Evolutionary conservation across 1,140 invertebrate species (phyloP).

Genomic region (Varroa destructor): DNA sequence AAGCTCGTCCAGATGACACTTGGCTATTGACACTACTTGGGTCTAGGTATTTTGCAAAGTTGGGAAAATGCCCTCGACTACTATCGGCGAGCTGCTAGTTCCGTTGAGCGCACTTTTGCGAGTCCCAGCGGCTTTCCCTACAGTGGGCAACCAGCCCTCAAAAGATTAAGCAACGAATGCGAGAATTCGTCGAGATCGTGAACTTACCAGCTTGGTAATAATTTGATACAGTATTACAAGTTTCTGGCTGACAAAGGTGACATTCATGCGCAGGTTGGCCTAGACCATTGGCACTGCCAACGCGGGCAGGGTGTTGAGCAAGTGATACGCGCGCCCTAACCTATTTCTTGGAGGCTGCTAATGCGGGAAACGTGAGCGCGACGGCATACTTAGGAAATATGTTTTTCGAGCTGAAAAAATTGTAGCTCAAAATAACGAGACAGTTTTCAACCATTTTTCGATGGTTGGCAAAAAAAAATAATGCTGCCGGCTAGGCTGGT

Average conservation of each 20-base stretch:
- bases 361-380: slow-evolving; percentile 83
- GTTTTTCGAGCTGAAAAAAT: slow-evolving; percentile 82
- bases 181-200: slow-evolving; percentile 52
- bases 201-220: slow-evolving; percentile 65
- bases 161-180: slow-evolving; percentile 53
- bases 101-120: background rate
- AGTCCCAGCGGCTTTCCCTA: slow-evolving; percentile 33
- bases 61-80: slow-evolving; percentile 72
- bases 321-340: slow-evolving; percentile 67
- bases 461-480: slow-evolving; percentile 80
- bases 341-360: slow-evolving; percentile 87
- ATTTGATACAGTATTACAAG: slow-evolving; percentile 94
- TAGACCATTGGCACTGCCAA: slow-evolving; percentile 93
- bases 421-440: slow-evolving; percentile 78
- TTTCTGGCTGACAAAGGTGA: slow-evolving; percentile 89
- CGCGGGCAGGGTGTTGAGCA: slow-evolving; percentile 82
- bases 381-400: slow-evolving; percentile 97
- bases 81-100: slow-evolving; percentile 72
- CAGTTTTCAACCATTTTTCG: slow-evolving; percentile 75
- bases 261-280: slow-evolving; percentile 86
- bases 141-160: slow-evolving; percentile 47
- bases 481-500: slow-evolving; percentile 90
- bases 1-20: slow-evolving; percentile 85
- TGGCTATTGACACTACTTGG: slow-evolving; percentile 61
- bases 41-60: slow-evolving; percentile 65